These are phyloP conservation scores for Oedothorax gibbosus DNA, from an alignment of 1,140 invertebrate species.

Conservation along the genomic window DNA sequence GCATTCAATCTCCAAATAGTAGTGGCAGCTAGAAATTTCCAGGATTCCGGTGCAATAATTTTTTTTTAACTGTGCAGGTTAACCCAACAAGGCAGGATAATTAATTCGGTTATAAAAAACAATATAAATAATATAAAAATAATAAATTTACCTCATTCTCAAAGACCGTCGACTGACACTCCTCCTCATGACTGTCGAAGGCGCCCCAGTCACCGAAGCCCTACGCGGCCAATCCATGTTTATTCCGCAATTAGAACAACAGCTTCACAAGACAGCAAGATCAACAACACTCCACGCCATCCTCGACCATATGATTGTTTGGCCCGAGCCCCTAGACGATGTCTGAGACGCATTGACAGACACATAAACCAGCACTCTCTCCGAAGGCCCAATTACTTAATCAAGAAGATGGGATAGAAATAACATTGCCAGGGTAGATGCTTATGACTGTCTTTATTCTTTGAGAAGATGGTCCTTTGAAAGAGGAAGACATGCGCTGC, in stretches of 20 bases:
- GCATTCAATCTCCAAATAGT: no score
- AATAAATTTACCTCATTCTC: constrained; percentile 24
- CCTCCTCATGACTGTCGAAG: not conserved
- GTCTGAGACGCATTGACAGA: no score
- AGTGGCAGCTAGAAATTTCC: no score
- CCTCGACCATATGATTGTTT: no score
- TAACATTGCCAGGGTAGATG: constrained; percentile 3
- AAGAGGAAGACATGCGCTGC: not conserved
- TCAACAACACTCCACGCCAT: no score
- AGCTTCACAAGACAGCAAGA: no score
- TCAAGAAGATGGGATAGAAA: constrained; percentile 12
- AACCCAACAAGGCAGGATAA: not conserved
- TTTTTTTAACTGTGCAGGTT: not conserved
- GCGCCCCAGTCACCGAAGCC: not conserved
- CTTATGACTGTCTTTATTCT: not conserved
- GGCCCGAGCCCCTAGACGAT: no score
- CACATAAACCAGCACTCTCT: not conserved
- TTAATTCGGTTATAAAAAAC: not conserved
- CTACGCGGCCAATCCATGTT: not conserved
- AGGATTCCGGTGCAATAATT: no score
- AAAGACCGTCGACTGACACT: constrained; percentile 1
- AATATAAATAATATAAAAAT: not conserved
- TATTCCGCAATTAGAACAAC: not conserved
- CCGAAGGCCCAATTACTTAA: constrained; percentile 33
- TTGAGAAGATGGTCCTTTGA: no score